phyloP scores from a whole-genome alignment of 2,113 vertebrate genomes.

The Strigops habroptila region DNA sequence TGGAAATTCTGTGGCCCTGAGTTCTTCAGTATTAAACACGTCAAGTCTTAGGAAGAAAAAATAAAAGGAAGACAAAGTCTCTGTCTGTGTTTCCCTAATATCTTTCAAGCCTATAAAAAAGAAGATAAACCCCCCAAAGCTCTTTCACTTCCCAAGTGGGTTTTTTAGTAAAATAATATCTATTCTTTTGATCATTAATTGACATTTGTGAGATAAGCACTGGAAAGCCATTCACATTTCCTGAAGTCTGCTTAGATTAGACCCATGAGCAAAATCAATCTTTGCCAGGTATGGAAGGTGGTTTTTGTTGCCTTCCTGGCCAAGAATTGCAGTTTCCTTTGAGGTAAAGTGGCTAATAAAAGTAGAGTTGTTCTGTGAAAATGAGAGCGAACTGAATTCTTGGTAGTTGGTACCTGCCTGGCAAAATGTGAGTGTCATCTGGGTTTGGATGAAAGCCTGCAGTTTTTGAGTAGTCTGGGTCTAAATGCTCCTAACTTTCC shows the following conservation, averaged over 20 bases:
- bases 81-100: neutral
- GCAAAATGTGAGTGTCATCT: neutral
- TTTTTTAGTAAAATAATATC: neutral
- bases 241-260: neutral
- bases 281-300: neutral
- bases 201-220: neutral
- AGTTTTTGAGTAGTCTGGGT: neutral
- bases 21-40: neutral
- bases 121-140: neutral
- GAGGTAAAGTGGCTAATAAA: neutral
- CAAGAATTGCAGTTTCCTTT: neutral
- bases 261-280: neutral
- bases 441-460: neutral
- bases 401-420: neutral
- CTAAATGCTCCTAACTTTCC: neutral
- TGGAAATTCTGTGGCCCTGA: neutral
- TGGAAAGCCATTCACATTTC: neutral
- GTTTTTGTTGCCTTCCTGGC: neutral
- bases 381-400: neutral
- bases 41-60: neutral
- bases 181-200: neutral
- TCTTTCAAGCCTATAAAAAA: neutral
- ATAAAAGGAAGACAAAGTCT: neutral
- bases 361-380: neutral
- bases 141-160: neutral